phyloP scores from a whole-genome alignment of 2,888 invertebrate species.

The Volucella zonaria region DNA sequence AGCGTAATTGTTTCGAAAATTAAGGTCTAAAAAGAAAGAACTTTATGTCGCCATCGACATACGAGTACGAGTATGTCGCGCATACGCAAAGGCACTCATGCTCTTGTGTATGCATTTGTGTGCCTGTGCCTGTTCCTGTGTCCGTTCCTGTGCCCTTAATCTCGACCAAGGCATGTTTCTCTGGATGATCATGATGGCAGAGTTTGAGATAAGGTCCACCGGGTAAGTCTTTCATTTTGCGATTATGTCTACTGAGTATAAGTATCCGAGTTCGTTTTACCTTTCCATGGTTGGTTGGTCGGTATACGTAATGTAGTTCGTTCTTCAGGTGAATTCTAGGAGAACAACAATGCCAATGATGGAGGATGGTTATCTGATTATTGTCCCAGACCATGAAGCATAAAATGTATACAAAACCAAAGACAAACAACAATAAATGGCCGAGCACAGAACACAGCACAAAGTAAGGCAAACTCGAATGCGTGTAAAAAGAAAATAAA shows the following conservation, averaged over 20 bases:
- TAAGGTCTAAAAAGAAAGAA: slow-evolving; percentile 56
- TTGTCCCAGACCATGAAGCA: slow-evolving; percentile 49
- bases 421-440: neutral
- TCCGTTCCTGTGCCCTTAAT: slow-evolving; percentile 38
- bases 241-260: slow-evolving; percentile 15
- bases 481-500: slow-evolving; percentile 59
- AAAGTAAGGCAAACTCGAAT: slow-evolving; percentile 9
- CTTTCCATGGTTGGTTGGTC: neutral
- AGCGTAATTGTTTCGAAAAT: slow-evolving; percentile 70
- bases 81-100: slow-evolving; percentile 9
- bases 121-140: slow-evolving; percentile 19
- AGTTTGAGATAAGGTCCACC: slow-evolving; percentile 43
- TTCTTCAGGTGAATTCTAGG: slow-evolving; percentile 26
- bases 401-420: slow-evolving; percentile 32
- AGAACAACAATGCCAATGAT: slow-evolving; percentile 21
- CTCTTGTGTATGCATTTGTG: too few species aligned
- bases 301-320: slow-evolving; percentile 3
- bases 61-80: neutral
- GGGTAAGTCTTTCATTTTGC: slow-evolving; percentile 54
- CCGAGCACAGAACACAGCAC: too few species aligned
- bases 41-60: slow-evolving; percentile 35
- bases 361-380: slow-evolving; percentile 62
- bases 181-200: slow-evolving; percentile 2
- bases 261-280: too few species aligned
- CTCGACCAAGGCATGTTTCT: slow-evolving; percentile 25